Percentiles rank a stretch among this genome's conserved stretches.
Conservation (phyloP, 2,888 invertebrate species). For the Tipula lateralis region DNA sequence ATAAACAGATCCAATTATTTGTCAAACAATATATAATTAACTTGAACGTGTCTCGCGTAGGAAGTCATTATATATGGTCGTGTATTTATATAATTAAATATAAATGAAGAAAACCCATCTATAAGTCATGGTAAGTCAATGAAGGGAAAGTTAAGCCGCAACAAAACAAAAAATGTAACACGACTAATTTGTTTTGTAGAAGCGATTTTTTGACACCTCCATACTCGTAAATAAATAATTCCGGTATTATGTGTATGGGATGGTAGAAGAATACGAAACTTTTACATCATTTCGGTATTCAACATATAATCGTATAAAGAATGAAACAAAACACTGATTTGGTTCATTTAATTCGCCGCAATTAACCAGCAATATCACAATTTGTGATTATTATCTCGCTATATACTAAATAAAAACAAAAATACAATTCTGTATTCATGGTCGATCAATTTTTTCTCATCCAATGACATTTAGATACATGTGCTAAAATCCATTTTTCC, state of each 20-base stretch:
- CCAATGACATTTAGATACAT: conserved; percentile 11
- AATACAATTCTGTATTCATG: background rate
- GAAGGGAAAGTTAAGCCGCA: background rate
- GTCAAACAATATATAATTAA: too few species aligned
- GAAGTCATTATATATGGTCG: too few species aligned
- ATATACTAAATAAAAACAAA: background rate
- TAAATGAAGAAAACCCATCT: background rate
- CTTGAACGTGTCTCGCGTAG: too few species aligned
- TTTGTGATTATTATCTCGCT: background rate
- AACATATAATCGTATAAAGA: background rate
- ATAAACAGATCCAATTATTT: too few species aligned
- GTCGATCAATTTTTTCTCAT: conserved; percentile 5
- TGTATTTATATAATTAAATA: too few species aligned
- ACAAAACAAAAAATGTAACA: background rate
- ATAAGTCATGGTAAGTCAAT: background rate
- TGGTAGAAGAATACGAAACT: background rate
- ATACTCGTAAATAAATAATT: background rate
- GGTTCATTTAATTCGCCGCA: background rate
- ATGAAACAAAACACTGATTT: background rate
- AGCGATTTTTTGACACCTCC: background rate
- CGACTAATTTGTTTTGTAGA: background rate
- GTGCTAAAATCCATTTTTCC: background rate
- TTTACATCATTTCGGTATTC: background rate
- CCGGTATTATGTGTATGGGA: background rate
- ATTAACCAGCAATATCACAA: conserved; percentile 1